Conservation (phyloP, 1,140 invertebrate genomes). For the Drosophila simulans region DNA sequence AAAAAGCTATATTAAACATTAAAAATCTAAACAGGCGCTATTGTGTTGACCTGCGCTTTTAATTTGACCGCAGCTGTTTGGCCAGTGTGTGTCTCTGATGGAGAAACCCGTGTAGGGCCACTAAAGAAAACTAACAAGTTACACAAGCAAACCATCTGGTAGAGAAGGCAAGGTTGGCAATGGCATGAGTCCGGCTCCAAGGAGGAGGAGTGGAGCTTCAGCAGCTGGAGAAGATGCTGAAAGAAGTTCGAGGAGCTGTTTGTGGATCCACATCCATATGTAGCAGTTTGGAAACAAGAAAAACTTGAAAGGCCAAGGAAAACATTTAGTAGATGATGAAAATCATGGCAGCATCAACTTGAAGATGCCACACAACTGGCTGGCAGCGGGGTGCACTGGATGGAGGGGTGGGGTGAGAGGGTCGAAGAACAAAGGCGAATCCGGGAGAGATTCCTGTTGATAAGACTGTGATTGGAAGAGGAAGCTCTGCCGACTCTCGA, state of each 20-base stretch:
- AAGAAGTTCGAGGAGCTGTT: constrained; percentile 28
- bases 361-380: constrained; percentile 39
- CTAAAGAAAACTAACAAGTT: constrained; percentile 83
- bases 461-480: constrained; percentile 24
- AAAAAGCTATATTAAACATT: too few relatives aligned
- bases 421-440: constrained; percentile 1
- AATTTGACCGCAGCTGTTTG: constrained; percentile 18
- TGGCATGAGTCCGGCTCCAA: neutral
- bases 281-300: constrained; percentile 52
- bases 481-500: constrained; percentile 9
- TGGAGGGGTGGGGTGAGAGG: neutral
- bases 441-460: neutral
- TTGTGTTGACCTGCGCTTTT: neutral
- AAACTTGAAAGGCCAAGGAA: constrained; percentile 74
- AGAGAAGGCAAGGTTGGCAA: constrained; percentile 28
- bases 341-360: constrained; percentile 79
- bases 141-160: constrained; percentile 72
- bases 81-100: constrained; percentile 27
- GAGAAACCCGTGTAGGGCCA: constrained; percentile 55
- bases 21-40: too few relatives aligned
- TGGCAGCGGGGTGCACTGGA: neutral
- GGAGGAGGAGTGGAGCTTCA: constrained; percentile 11
- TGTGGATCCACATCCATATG: constrained; percentile 18
- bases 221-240: constrained; percentile 34
- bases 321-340: constrained; percentile 82